Evolutionary conservation across 2,113 vertebrate genomes (phyloP).

Genomic region (Cephalophus harveyi): DNA sequence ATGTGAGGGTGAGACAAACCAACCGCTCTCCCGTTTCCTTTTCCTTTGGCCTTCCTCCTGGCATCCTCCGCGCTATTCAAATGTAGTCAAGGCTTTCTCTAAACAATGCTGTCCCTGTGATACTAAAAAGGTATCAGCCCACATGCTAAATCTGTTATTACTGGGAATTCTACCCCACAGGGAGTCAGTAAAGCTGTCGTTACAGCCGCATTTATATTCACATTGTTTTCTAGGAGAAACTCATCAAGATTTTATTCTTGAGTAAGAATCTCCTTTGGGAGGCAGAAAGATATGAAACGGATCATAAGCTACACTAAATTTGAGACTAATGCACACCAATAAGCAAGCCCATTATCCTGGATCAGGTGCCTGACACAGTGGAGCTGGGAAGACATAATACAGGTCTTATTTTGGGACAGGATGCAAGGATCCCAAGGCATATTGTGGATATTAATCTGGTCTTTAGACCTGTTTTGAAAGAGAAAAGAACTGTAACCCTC

Average conservation of each 20-base stretch:
- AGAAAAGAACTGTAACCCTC: not conserved
- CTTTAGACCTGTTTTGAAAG: conserved; percentile 3
- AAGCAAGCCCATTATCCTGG: conserved; percentile 31
- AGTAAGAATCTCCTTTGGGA: conserved; percentile 52
- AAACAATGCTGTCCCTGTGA: conserved; percentile 87
- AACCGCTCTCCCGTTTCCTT: conserved; percentile 81
- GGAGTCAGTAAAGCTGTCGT: conserved; percentile 75
- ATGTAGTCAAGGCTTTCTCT: conserved; percentile 81
- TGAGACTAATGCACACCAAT: conserved; percentile 38
- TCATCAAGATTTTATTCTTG: conserved; percentile 67
- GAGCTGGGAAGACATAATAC: conserved; percentile 45
- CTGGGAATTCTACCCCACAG: conserved; percentile 81
- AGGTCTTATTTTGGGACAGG: conserved; percentile 35
- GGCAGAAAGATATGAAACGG: conserved; percentile 51
- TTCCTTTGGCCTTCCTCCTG: conserved; percentile 87
- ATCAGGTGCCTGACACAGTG: conserved; percentile 25
- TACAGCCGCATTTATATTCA: conserved; percentile 68
- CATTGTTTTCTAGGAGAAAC: conserved; percentile 78
- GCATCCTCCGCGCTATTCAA: conserved; percentile 82
- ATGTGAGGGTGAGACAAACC: conserved; percentile 80
- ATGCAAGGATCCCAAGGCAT: conserved; percentile 14
- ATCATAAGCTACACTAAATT: conserved; percentile 36
- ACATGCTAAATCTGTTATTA: conserved; percentile 90
- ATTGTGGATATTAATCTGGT: not conserved
- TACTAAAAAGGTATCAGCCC: conserved; percentile 74